A percentile compares a stretch with the other conserved stretches of the same genome.
Evolutionary conservation across 2,797 vertebrate species (phyloP).

Genomic region (Orestias chungarensis): DNA sequence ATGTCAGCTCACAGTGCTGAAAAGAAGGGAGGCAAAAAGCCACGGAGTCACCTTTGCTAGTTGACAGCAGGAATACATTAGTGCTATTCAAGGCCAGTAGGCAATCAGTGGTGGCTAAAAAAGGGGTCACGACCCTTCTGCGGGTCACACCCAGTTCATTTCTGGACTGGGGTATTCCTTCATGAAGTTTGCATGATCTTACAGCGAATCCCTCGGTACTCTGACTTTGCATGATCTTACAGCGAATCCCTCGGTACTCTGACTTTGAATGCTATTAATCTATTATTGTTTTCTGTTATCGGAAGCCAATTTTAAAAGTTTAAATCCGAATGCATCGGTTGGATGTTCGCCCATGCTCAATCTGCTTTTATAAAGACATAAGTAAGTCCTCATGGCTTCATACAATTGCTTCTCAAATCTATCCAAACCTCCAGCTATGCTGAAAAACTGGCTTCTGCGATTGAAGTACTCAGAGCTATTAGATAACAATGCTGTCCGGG

Average conservation of each 20-base stretch:
- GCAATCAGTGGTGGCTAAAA: background rate
- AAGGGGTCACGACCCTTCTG: background rate
- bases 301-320: no score
- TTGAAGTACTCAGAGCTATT: no score
- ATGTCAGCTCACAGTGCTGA: background rate
- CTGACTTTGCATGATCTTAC: background rate
- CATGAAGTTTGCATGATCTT: background rate
- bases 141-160: background rate
- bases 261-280: no score
- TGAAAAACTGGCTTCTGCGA: no score
- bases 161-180: background rate
- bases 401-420: no score
- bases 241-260: background rate
- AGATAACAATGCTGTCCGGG: no score
- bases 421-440: no score
- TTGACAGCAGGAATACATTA: background rate
- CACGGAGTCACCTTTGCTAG: constrained; percentile 2
- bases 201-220: background rate
- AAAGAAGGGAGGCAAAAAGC: background rate
- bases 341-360: no score
- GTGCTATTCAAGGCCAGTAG: background rate
- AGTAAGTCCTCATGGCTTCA: no score
- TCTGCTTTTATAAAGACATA: no score
- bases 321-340: no score
- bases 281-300: no score